Conservation (phyloP, 2,113 vertebrate species). For the Nanger granti region DNA sequence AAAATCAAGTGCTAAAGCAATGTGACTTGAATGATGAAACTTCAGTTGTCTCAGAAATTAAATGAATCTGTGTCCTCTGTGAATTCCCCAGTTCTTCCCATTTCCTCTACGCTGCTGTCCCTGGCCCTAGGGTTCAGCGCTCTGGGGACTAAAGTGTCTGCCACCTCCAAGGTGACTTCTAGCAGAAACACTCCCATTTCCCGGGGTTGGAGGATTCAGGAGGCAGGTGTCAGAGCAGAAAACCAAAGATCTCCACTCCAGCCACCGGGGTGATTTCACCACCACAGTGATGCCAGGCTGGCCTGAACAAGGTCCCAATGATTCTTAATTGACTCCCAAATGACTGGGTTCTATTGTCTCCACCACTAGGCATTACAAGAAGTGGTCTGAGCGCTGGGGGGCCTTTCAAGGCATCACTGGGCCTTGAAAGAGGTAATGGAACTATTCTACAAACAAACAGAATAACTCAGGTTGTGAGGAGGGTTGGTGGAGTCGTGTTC, state of each 20-base stretch:
- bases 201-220: background rate
- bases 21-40: background rate
- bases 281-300: background rate
- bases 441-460: background rate
- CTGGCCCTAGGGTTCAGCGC: background rate
- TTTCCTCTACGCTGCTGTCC: fast-evolving
- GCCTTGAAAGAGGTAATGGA: background rate
- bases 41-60: background rate
- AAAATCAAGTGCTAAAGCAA: background rate
- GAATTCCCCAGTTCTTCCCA: background rate
- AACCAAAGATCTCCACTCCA: background rate
- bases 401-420: background rate
- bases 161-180: background rate
- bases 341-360: background rate
- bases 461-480: background rate
- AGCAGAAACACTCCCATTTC: background rate
- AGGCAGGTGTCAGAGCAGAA: background rate
- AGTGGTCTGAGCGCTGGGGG: background rate
- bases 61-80: background rate
- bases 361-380: background rate
- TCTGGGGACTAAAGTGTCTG: background rate
- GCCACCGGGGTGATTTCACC: background rate
- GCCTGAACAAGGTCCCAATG: background rate
- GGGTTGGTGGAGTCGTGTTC: background rate
- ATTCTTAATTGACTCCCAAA: background rate